A percentile compares a stretch with the other conserved stretches of the same genome.
Evolutionary conservation across 2,888 invertebrate genomes (phyloP).

Genomic region (Biston betularia): DNA sequence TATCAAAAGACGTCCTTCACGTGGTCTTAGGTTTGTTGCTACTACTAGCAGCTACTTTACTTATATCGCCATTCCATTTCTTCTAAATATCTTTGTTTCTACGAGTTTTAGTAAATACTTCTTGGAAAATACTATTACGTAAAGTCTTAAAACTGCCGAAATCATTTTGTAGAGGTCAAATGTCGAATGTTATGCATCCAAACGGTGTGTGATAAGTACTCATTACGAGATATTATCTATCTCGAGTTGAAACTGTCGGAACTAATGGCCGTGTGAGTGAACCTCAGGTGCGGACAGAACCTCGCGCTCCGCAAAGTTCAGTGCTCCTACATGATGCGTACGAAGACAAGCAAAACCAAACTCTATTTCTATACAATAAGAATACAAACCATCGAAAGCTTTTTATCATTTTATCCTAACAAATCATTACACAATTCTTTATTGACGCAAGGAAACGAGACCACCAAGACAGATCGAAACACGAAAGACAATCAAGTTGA

Average conservation of each 20-base stretch:
- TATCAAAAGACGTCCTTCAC: too few species aligned
- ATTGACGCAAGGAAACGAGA: conserved; percentile 62
- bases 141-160: conserved; percentile 39
- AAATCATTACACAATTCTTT: conserved; percentile 65
- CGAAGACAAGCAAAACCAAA: conserved; percentile 56
- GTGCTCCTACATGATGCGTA: conserved; percentile 68
- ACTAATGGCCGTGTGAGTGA: conserved; percentile 78
- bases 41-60: too few species aligned
- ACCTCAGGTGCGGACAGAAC: conserved; percentile 78
- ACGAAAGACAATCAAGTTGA: conserved; percentile 30
- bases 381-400: conserved; percentile 15
- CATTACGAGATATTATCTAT: conserved; percentile 66
- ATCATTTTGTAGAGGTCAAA: conserved; percentile 33
- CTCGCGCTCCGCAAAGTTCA: conserved; percentile 80
- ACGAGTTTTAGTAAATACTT: conserved; percentile 32
- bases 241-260: conserved; percentile 73
- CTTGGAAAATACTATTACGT: conserved; percentile 25
- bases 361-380: conserved; percentile 52
- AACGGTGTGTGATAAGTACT: conserved; percentile 61
- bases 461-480: conserved; percentile 54
- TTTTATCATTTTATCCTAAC: conserved; percentile 54
- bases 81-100: too few species aligned
- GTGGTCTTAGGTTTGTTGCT: too few species aligned
- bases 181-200: conserved; percentile 39
- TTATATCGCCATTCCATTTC: too few species aligned